These are phyloP conservation scores for Unio delphinus DNA, from an alignment of 2,888 invertebrate genomes.

Conservation along the genomic window DNA sequence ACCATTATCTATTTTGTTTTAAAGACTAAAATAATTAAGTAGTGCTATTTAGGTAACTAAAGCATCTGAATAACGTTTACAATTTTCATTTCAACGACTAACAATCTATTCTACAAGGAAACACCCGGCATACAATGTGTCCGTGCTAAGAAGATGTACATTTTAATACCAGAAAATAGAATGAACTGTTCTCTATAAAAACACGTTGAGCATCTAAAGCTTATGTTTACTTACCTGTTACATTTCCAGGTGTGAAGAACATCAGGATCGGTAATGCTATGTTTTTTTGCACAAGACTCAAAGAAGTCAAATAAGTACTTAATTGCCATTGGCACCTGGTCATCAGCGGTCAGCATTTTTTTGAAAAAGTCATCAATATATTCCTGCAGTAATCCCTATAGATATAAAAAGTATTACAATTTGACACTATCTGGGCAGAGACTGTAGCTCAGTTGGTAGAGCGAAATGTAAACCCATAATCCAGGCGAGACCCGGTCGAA, in stretches of 20 bases:
- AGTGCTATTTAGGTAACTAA: too few species aligned
- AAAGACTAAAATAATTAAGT: too few species aligned
- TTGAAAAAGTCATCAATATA: slow-evolving; percentile 98
- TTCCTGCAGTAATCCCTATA: slow-evolving; percentile 92
- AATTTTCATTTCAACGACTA: too few species aligned
- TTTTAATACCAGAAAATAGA: too few species aligned
- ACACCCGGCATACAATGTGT: too few species aligned
- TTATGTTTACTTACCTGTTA: slow-evolving; percentile 76
- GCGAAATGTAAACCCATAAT: too few species aligned
- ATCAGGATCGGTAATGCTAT: slow-evolving; percentile 94
- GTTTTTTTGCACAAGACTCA: slow-evolving; percentile 88
- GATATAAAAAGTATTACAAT: slow-evolving; percentile 9
- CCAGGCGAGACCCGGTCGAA: too few species aligned
- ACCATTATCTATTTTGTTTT: too few species aligned
- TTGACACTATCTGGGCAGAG: slow-evolving; percentile 63
- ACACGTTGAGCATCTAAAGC: not conserved
- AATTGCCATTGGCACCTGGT: slow-evolving; percentile 93
- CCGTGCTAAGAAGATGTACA: too few species aligned
- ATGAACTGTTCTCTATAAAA: too few species aligned
- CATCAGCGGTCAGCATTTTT: slow-evolving; percentile 81
- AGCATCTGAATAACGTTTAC: too few species aligned
- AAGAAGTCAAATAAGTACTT: slow-evolving; percentile 99
- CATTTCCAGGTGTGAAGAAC: slow-evolving; percentile 99
- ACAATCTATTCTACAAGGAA: too few species aligned
- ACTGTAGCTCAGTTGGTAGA: not conserved